Evolutionary conservation across 2,888 invertebrate species (phyloP).

Genomic region (Pollenia amentaria): DNA sequence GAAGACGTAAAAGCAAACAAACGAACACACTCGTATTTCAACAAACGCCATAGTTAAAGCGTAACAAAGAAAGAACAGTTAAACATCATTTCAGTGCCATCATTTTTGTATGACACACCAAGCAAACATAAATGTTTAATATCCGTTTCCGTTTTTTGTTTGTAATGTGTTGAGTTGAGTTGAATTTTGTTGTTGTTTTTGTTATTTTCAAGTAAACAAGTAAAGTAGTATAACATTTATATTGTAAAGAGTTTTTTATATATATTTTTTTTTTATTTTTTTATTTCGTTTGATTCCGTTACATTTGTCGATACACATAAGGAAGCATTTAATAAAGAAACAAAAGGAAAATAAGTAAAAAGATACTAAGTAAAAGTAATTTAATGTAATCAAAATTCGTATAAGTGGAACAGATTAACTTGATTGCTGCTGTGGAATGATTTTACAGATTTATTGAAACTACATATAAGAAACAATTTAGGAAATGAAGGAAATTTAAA

Average conservation of each 20-base stretch:
- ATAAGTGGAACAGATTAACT: not conserved
- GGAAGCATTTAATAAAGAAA: slow-evolving; percentile 53
- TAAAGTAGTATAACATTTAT: slow-evolving; percentile 41
- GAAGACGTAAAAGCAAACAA: not conserved
- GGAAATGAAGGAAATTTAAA: too few species aligned
- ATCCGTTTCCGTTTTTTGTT: slow-evolving; percentile 66
- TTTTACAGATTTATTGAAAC: too few species aligned
- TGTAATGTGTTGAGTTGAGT: not conserved
- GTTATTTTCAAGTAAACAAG: slow-evolving; percentile 35
- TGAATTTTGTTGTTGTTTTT: not conserved
- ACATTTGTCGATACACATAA: slow-evolving; percentile 24
- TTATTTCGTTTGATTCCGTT: slow-evolving; percentile 4
- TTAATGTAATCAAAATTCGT: slow-evolving; percentile 22
- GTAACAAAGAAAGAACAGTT: slow-evolving; percentile 44
- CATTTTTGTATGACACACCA: slow-evolving; percentile 50
- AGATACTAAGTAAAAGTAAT: not conserved
- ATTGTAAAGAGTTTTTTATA: not conserved
- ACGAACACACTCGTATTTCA: not conserved
- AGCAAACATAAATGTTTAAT: slow-evolving; percentile 65
- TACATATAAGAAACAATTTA: too few species aligned
- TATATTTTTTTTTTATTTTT: not conserved
- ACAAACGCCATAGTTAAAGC: slow-evolving; percentile 44
- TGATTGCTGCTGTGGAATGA: not conserved
- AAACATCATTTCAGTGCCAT: slow-evolving; percentile 58
- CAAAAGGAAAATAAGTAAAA: slow-evolving; percentile 11